Conservation (phyloP, 2,797 vertebrate species). For the Sitta carolinensis region DNA sequence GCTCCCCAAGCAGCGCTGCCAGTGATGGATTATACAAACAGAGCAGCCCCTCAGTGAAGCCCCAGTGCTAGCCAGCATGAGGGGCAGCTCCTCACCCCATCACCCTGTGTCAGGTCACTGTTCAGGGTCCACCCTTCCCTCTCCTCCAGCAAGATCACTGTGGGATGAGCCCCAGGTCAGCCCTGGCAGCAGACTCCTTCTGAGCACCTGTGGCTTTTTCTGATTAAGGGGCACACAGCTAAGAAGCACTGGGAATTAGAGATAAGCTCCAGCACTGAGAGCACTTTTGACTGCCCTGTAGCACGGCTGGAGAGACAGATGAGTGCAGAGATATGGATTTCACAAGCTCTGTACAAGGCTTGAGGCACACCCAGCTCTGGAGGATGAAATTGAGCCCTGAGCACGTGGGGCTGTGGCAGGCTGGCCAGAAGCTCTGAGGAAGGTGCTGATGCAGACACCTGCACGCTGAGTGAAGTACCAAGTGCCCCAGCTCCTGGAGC, state of each 20-base stretch:
- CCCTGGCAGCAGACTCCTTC: background rate
- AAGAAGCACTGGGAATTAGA: background rate
- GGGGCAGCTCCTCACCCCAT: background rate
- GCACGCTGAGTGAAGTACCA: background rate
- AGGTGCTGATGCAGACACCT: background rate
- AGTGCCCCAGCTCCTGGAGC: background rate
- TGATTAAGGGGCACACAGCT: background rate
- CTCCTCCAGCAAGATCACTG: background rate
- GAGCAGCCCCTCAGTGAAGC: background rate
- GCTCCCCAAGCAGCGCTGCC: background rate
- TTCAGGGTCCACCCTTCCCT: background rate
- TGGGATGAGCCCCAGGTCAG: background rate
- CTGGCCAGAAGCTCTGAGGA: background rate
- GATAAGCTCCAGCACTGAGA: background rate
- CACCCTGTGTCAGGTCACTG: accelerated
- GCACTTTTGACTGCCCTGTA: background rate
- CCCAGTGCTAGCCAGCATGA: background rate
- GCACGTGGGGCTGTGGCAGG: background rate
- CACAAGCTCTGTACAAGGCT: background rate
- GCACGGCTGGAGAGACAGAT: background rate
- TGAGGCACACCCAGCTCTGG: background rate
- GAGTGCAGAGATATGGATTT: background rate
- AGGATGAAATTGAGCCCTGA: background rate
- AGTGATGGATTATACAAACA: background rate
- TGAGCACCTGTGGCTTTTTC: background rate